These are phyloP conservation scores for Caenorhabditis virilis DNA, from an alignment of 2,888 invertebrate species.

Conservation along the genomic window DNA sequence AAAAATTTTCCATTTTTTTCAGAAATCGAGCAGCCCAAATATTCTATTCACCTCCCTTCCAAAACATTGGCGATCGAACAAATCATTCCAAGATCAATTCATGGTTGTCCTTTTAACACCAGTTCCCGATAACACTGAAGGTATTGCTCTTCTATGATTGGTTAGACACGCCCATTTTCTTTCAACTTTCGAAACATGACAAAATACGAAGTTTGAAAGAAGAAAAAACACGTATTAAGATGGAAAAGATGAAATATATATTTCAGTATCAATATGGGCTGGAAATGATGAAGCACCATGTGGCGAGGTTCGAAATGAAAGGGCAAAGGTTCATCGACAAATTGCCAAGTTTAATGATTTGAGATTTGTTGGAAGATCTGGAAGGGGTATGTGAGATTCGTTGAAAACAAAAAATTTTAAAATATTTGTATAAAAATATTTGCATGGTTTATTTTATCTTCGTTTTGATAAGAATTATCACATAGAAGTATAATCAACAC, in stretches of 20 bases:
- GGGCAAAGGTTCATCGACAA: slow-evolving; percentile 91
- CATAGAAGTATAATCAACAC: too few relatives aligned
- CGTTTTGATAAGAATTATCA: too few relatives aligned
- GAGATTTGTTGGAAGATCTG: slow-evolving; percentile 94
- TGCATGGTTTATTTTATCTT: too few relatives aligned
- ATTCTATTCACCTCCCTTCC: slow-evolving; percentile 92
- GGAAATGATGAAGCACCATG: slow-evolving; percentile 97
- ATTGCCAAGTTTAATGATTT: slow-evolving; percentile 97
- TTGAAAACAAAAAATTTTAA: too few relatives aligned
- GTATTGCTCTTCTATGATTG: too few relatives aligned
- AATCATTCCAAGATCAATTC: slow-evolving; percentile 92
- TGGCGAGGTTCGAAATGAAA: slow-evolving; percentile 82
- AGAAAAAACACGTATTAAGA: too few relatives aligned
- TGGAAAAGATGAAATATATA: neutral
- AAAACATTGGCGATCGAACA: slow-evolving; percentile 93
- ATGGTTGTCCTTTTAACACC: slow-evolving; percentile 86
- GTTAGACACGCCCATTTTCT: too few relatives aligned
- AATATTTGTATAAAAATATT: neutral
- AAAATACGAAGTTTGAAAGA: too few relatives aligned
- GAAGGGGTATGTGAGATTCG: slow-evolving; percentile 85
- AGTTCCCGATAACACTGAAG: slow-evolving; percentile 83
- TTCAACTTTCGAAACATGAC: too few relatives aligned
- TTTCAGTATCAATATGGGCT: slow-evolving; percentile 80
- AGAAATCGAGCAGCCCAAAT: slow-evolving; percentile 86
- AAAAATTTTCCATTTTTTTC: slow-evolving; percentile 21